These are phyloP conservation scores for Aspidoscelis tigris DNA, from an alignment of 2,113 vertebrate species.

Conservation along the genomic window DNA sequence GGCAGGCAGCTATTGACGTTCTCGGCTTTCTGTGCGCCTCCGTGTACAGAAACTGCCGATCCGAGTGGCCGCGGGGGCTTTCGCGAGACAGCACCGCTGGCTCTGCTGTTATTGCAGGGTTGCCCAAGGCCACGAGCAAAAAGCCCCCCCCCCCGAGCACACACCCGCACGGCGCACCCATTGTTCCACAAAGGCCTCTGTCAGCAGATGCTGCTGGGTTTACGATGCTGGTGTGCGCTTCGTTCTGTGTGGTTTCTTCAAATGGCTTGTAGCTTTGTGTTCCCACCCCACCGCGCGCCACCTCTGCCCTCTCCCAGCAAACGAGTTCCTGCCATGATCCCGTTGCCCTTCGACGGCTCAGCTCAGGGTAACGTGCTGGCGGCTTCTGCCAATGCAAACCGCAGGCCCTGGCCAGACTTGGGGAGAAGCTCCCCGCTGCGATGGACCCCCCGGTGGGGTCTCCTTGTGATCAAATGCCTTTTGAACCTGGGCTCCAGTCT, in stretches of 20 bases:
- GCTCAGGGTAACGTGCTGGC: background rate
- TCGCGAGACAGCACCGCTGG: background rate
- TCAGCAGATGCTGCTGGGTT: background rate
- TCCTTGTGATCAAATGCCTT: background rate
- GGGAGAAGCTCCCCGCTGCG: background rate
- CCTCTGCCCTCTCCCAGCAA: constrained; percentile 49
- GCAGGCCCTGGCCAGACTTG: background rate
- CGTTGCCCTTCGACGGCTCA: background rate
- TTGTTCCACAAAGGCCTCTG: constrained; percentile 7
- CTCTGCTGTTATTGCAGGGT: background rate
- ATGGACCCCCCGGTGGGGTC: background rate
- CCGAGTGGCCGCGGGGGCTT: background rate
- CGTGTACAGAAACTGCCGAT: background rate
- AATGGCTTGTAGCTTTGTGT: background rate
- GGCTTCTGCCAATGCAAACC: background rate
- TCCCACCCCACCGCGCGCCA: too few relatives aligned
- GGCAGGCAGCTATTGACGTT: constrained; percentile 23
- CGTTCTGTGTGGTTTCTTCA: background rate
- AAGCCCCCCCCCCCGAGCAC: background rate
- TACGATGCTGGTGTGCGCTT: background rate
- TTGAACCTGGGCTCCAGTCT: background rate
- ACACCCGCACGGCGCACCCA: background rate
- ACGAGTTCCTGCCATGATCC: constrained; percentile 1
- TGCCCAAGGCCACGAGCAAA: background rate
- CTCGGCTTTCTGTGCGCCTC: background rate